Base-by-base conservation (phyloP, 2,113 vertebrate species). In the Dascyllus trimaculatus region DNA sequence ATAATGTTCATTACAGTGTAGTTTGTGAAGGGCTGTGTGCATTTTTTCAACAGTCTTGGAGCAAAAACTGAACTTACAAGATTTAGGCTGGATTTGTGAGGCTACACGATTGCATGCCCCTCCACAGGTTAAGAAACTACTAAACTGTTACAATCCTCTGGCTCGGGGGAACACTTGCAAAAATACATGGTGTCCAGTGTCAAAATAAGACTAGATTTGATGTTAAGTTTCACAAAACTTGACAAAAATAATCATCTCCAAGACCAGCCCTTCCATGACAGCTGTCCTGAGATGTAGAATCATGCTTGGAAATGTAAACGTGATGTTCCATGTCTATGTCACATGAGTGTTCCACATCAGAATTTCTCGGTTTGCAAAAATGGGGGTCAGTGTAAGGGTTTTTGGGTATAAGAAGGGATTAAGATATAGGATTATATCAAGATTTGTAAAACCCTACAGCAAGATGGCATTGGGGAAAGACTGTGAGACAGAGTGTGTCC, bases 41-140 rank as follows among this genome's bases (percentile, higher is more conserved):
- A 70, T 5, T 35, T 67, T 52, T 52, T 15, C 45, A 22, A 61
- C 54, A 71, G 53, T 65, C 73, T 79, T 83, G 59, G 59, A 78
- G 60, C 58, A 45, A 62, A 82, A 81, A 57, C 22, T 53, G 68
- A 73, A 80, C 45, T 75, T 75, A 24, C 1, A 11, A 85, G 80
- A 81, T 87, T 81, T 73, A 70, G 73, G 65, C 19, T 78, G 76
- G 82, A 87, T 89, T 89, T 85, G 80, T 77, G 51, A 68, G 56
- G 61, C 53, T 46, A 32, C 71, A 18, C 71, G 88, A 88, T 88
- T 85, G 86, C 83, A 81, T 26, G 63, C 38, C 70, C 57, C 64
- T 72, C 69, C 72, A 35, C 56, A 82, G 80, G 71, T 79, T 71
- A 58, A 82, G 43, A 75, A 58, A 73, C 75, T 78, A 53, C 67